Evolutionary conservation across 2,797 vertebrate genomes (phyloP).

Genomic region (Cossypha caffra): DNA sequence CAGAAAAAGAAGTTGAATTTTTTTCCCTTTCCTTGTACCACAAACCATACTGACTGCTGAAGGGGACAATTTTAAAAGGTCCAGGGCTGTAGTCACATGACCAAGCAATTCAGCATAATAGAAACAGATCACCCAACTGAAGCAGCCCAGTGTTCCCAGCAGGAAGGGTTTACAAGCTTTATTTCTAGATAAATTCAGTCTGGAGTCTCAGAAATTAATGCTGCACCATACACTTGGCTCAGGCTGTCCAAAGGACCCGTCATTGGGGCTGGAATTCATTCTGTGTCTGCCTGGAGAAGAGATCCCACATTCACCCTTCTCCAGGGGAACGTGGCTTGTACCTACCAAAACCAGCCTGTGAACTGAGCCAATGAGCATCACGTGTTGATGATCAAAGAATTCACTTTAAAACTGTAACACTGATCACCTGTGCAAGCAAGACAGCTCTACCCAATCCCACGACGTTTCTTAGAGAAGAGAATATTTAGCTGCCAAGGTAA

Average conservation of each 20-base stretch:
- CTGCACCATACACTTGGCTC: not conserved
- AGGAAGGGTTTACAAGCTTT: not conserved
- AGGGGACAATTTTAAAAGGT: not conserved
- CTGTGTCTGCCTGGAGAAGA: accelerated
- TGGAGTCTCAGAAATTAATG: not conserved
- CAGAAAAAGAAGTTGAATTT: not conserved
- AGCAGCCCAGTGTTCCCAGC: not conserved
- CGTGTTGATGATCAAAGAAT: not conserved
- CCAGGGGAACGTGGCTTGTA: not conserved
- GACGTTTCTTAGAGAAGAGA: not conserved
- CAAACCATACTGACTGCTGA: not conserved
- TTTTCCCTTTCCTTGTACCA: not conserved
- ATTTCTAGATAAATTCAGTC: not conserved
- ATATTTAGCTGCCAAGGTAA: not conserved
- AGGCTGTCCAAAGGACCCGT: accelerated
- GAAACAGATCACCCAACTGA: not conserved
- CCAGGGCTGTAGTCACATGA: not conserved
- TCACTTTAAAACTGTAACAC: not conserved
- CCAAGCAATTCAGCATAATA: not conserved
- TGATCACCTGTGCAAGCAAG: not conserved
- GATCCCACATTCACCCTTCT: not conserved
- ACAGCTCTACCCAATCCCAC: not conserved
- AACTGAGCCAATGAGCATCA: not conserved
- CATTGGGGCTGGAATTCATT: not conserved
- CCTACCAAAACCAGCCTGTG: not conserved